Base-by-base conservation (phyloP, 2,113 vertebrate species). In the Cariama cristata region DNA sequence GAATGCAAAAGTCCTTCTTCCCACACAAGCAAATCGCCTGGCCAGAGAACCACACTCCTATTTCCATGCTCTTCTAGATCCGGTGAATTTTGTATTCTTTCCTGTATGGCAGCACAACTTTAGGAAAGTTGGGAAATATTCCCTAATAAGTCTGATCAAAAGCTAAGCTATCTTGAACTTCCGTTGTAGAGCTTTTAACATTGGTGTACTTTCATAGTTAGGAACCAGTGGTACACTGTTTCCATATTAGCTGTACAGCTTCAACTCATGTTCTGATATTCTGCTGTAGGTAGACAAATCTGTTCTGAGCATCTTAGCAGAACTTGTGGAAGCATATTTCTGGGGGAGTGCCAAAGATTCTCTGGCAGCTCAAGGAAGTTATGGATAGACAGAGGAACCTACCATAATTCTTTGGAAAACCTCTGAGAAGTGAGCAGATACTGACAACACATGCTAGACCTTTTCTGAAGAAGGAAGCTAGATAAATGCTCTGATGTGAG, bases 361-460 rank as follows among this genome's bases (percentile, higher is more conserved):
- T 76, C 77, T 97, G 95, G 86, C 91, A 97, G 86, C 89, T 85
- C 77, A 73, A 86, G 45, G 26, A 95, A 92, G 90, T 93, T 73
- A 82, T 85, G 84, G 86, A 68, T 93, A 75, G 93, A 89, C 75
- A 68, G 77, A 89, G 58, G 66, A 96, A 83, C 50, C 91, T 85
- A 85, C 93, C 89, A 91, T 76, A 96, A 94, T 95, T 96, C 95
- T 90, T 82, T 86, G 91, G 93, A 96, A 97, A 97, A 95, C 55
- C 87, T 97, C 89, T 93, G 58, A 91, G 76, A 91, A 96, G 53
- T 59, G 86, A 97, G 91, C 84, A 97, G 91, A 97, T 94, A 96
- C 91, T 87, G 86, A 75, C 80, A 97, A 72, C 95, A 97, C 93
- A 96, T 97, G 91, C 89, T 97, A 96, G 95, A 96, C 91, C 88